Evolutionary conservation across 2,113 vertebrate genomes (phyloP).

Genomic region (Paralichthys olivaceus): DNA sequence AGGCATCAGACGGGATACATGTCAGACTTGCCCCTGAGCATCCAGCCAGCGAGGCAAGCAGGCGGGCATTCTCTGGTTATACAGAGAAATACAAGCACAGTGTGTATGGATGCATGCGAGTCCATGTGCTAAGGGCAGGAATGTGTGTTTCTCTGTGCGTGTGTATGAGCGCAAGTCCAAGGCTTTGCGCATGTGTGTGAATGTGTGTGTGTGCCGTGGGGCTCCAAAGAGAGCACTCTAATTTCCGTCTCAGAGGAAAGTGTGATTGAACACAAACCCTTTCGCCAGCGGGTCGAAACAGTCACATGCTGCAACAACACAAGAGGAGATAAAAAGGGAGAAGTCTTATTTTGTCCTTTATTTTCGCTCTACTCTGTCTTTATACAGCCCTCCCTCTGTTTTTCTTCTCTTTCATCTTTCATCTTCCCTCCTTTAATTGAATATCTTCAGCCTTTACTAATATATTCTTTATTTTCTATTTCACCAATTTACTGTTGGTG

Average conservation of each 20-base stretch:
- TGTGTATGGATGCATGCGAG: constrained; percentile 49
- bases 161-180: constrained; percentile 32
- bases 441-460: constrained; percentile 32
- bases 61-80: constrained; percentile 56
- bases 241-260: constrained; percentile 79
- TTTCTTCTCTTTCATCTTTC: constrained; percentile 52
- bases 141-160: constrained; percentile 34
- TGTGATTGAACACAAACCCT: constrained; percentile 79
- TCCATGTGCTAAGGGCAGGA: constrained; percentile 51
- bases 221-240: constrained; percentile 73
- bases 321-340: constrained; percentile 52
- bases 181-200: constrained; percentile 28
- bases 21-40: constrained; percentile 76
- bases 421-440: constrained; percentile 42
- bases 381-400: constrained; percentile 26
- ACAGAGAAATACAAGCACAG: constrained; percentile 58
- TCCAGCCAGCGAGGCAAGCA: constrained; percentile 36
- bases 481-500: constrained; percentile 33
- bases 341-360: constrained; percentile 65
- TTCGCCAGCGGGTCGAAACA: constrained; percentile 70
- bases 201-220: constrained; percentile 43
- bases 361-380: constrained; percentile 46
- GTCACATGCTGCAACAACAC: constrained; percentile 67
- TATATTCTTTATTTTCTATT: constrained; percentile 23
- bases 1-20: constrained; percentile 74